Percentiles rank a stretch among this genome's conserved stretches.
These are phyloP conservation scores for Danaus melanippus DNA, from an alignment of 1,140 invertebrate genomes.

Conservation along the genomic window DNA sequence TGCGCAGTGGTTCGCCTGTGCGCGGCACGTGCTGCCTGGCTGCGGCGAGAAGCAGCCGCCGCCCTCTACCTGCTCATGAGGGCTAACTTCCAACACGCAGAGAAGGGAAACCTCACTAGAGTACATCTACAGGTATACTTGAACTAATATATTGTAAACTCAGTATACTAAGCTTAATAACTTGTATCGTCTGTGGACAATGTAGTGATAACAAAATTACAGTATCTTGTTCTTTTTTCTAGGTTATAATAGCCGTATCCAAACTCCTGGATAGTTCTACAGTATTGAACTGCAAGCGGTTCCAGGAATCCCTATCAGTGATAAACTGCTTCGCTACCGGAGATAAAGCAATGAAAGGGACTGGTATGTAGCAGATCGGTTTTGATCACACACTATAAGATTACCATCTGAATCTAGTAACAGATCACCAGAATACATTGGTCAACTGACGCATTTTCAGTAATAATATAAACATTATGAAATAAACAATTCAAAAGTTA, in stretches of 20 bases:
- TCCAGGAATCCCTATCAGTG: slow-evolving; percentile 92
- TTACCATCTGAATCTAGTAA: too few species aligned
- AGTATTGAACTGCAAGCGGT: slow-evolving; percentile 88
- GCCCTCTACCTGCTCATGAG: slow-evolving; percentile 93
- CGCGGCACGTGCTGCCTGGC: slow-evolving; percentile 83
- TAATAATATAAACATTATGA: too few species aligned
- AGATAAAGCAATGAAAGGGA: slow-evolving; percentile 94
- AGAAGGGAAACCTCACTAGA: slow-evolving; percentile 86
- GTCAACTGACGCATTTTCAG: too few species aligned
- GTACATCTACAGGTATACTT: slow-evolving; percentile 23
- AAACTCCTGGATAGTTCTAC: slow-evolving; percentile 90
- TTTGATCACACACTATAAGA: not conserved
- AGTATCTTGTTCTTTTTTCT: slow-evolving; percentile 8
- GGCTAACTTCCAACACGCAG: slow-evolving; percentile 92
- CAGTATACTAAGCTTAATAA: too few species aligned
- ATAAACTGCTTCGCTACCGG: slow-evolving; percentile 94
- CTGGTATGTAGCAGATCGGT: slow-evolving; percentile 68
- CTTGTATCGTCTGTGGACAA: too few species aligned
- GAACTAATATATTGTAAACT: too few species aligned
- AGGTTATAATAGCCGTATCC: slow-evolving; percentile 93
- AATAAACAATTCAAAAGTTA: too few species aligned
- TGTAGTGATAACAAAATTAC: not conserved
- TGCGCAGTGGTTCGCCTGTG: slow-evolving; percentile 86
- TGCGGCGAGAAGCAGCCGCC: slow-evolving; percentile 91
- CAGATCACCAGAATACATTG: too few species aligned